These are phyloP conservation scores for Macropis europaea DNA, from an alignment of 2,888 invertebrate genomes.

Conservation along the genomic window DNA sequence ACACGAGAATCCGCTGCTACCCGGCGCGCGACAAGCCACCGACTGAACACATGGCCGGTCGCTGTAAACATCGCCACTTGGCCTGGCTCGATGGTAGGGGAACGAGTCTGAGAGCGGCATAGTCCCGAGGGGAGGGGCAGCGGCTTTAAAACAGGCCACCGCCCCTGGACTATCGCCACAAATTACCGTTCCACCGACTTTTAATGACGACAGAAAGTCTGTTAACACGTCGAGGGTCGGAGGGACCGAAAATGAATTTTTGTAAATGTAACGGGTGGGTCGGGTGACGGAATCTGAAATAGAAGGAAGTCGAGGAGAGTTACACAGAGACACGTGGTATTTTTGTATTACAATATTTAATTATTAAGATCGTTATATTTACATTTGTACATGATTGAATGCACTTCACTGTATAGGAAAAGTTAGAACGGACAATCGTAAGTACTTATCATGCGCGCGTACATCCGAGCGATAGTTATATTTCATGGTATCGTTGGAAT, in stretches of 20 bases:
- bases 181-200: neutral
- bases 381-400: constrained; percentile 76
- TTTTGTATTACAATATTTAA: constrained; percentile 68
- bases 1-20: constrained; percentile 9
- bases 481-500: neutral
- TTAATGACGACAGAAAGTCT: neutral
- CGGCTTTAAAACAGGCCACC: constrained; percentile 30
- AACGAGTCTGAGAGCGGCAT: constrained; percentile 23
- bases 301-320: too few relatives aligned
- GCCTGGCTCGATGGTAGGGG: constrained; percentile 25
- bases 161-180: neutral
- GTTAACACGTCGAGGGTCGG: too few relatives aligned
- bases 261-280: too few relatives aligned
- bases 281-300: too few relatives aligned
- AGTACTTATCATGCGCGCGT: constrained; percentile 52
- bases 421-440: constrained; percentile 53
- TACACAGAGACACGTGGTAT: neutral
- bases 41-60: constrained; percentile 76
- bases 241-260: too few relatives aligned
- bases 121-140: neutral
- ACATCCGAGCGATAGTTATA: constrained; percentile 21
- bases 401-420: constrained; percentile 57
- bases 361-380: constrained; percentile 70
- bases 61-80: constrained; percentile 73
- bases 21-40: constrained; percentile 64